Percentiles rank a stretch among this genome's conserved stretches.
These are phyloP conservation scores for Anabacerthia variegaticeps DNA, from an alignment of 2,797 vertebrate species.

Conservation along the genomic window DNA sequence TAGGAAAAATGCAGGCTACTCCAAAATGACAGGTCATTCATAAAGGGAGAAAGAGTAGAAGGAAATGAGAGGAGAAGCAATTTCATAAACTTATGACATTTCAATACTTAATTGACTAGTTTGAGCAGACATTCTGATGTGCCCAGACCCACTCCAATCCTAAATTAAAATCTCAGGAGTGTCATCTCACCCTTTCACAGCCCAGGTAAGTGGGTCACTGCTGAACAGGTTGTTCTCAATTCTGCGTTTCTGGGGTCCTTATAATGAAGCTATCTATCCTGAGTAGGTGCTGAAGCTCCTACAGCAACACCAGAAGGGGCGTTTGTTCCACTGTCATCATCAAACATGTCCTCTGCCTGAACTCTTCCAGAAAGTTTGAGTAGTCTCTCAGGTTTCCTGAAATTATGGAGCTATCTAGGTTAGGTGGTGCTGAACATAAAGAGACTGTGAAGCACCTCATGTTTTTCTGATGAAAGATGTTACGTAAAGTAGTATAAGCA, in stretches of 20 bases:
- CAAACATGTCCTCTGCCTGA: neutral
- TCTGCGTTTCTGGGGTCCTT: neutral
- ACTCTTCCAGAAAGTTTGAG: neutral
- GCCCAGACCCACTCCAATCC: neutral
- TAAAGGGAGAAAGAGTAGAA: neutral
- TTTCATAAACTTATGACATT: neutral
- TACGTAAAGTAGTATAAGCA: neutral
- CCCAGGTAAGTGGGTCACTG: neutral
- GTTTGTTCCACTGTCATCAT: neutral
- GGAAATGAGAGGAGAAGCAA: neutral
- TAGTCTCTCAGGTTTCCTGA: neutral
- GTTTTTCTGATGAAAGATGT: neutral
- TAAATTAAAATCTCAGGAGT: neutral
- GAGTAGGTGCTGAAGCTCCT: neutral
- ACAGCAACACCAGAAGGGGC: neutral
- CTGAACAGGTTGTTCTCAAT: neutral
- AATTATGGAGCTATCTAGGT: neutral
- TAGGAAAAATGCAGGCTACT: neutral
- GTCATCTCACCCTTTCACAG: neutral
- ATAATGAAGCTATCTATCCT: neutral
- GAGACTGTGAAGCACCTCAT: neutral
- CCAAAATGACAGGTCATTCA: neutral
- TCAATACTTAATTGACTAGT: neutral
- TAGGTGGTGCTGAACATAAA: neutral
- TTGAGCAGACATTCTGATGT: neutral